These are phyloP conservation scores for Cyprinus carpio DNA, from an alignment of 2,113 vertebrate genomes.

Conservation along the genomic window DNA sequence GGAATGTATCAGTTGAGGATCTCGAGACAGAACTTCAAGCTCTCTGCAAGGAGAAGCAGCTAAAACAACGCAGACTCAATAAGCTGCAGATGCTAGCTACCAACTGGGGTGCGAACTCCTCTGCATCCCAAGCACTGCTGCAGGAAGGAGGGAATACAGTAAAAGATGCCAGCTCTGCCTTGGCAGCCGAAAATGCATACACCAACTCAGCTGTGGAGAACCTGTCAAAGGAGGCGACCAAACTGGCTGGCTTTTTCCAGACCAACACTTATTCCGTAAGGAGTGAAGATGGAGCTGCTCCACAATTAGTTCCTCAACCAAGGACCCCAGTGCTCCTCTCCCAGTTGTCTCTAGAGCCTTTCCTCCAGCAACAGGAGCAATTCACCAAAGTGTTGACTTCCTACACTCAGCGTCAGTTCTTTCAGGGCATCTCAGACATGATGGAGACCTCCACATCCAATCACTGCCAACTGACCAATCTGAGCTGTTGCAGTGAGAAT, in stretches of 20 bases:
- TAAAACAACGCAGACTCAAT: constrained; percentile 78
- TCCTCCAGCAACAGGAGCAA: constrained; percentile 82
- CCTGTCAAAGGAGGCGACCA: constrained; percentile 70
- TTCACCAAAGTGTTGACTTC: constrained; percentile 80
- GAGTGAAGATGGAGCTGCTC: constrained; percentile 39
- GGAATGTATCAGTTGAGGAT: constrained; percentile 70
- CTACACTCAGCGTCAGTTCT: constrained; percentile 78
- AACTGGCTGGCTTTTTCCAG: constrained; percentile 74
- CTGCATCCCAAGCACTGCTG: constrained; percentile 64
- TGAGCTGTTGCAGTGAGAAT: constrained; percentile 65
- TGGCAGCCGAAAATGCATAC: constrained; percentile 73
- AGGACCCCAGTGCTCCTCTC: constrained; percentile 75
- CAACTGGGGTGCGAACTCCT: constrained; percentile 67
- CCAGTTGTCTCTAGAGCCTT: constrained; percentile 80
- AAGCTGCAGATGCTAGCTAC: constrained; percentile 78
- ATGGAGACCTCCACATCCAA: constrained; percentile 77
- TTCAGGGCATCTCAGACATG: constrained; percentile 72
- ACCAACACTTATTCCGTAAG: constrained; percentile 54
- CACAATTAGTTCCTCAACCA: not conserved
- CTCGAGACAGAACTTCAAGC: constrained; percentile 80
- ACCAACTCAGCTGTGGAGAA: constrained; percentile 75
- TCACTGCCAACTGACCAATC: constrained; percentile 77
- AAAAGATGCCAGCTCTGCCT: constrained; percentile 67
- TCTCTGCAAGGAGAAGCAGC: constrained; percentile 77
- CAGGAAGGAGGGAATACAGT: constrained; percentile 63